A percentile compares a stretch with the other conserved stretches of the same genome.
Conservation (phyloP, 2,113 vertebrate genomes). For the Uria lomvia region DNA sequence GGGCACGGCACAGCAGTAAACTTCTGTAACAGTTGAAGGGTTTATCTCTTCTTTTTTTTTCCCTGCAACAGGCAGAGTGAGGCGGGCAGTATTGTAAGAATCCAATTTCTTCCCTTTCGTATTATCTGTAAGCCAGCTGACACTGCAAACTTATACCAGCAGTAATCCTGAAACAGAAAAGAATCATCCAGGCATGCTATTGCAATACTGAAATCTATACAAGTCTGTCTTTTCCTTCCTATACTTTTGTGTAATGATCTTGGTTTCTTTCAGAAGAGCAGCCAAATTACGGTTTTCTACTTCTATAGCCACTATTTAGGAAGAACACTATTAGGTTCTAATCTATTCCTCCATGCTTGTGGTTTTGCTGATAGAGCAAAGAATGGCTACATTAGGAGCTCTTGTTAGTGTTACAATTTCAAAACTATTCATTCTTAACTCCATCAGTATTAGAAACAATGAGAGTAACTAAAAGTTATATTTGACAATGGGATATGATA, state of each 20-base stretch:
- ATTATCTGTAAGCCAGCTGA: constrained; percentile 6
- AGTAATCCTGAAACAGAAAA: constrained; percentile 26
- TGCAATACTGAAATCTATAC: not conserved
- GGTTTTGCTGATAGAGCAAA: not conserved
- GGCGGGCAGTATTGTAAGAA: not conserved
- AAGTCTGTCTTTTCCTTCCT: not conserved
- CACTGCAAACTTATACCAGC: not conserved
- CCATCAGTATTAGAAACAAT: not conserved
- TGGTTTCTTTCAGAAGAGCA: not conserved
- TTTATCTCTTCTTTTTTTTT: not conserved
- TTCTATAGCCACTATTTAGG: not conserved
- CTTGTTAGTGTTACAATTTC: not conserved
- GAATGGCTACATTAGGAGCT: not conserved
- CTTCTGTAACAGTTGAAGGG: not conserved
- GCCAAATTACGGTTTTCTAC: not conserved
- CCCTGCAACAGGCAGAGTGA: not conserved
- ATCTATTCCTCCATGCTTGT: not conserved
- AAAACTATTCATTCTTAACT: not conserved
- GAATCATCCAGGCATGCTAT: not conserved
- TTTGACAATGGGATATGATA: not conserved
- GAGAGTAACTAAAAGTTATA: not conserved
- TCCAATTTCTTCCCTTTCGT: not conserved
- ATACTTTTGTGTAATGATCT: not conserved
- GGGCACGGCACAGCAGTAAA: not conserved
- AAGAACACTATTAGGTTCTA: not conserved